Base-by-base conservation (phyloP, 2,113 vertebrate species). In the Jacana jacana region DNA sequence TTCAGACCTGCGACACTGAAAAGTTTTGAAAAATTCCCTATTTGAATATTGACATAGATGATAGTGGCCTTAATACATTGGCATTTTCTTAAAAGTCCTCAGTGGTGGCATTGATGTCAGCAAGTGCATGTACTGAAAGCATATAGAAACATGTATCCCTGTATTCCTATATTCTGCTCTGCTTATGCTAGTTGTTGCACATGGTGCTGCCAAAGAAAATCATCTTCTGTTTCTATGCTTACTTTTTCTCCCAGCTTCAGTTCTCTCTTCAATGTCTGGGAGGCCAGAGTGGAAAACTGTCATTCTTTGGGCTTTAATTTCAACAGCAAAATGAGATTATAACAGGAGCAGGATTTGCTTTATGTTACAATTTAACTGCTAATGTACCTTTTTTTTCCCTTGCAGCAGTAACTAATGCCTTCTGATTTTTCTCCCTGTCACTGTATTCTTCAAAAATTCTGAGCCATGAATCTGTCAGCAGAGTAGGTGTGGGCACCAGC, bases 181-280 rank as follows among this genome's bases (percentile, higher is more conserved):
- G 9, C 33, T 66, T 66, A 17, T 31, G 9, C 25, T 57, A 37
- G 48, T 33, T 88, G 11, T 39, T 88, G 42, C 35, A 33, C 0
- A 0, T 15, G 30, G 23, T 65, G 24, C 42, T 89, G 27, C 33
- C n/a, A 64, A 51, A 44, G 28, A 30, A 13, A 82, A 44, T 30
- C 0, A 0, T 35, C 24, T 80, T 27, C 24, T 63, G 7, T 55
- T 91, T 63, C 37, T 31, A 3, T 14, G 37, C 9, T 69, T 72
- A 9, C 19, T 77, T 80, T 77, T 90, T 49, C 28, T 81, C 52
- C 23, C 8, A 55, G 12, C 27, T 87, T 79, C 49, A 73, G 2
- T 79, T 60, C 5, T 71, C 3, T 70, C 14, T 70, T 55, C 27
- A 63, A n/a, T 76, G 5, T n/a, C 39, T 75, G 27, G 8, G 44